These are phyloP conservation scores for Brachyalestes nurse DNA, from an alignment of 2,797 vertebrate genomes.

Conservation along the genomic window DNA sequence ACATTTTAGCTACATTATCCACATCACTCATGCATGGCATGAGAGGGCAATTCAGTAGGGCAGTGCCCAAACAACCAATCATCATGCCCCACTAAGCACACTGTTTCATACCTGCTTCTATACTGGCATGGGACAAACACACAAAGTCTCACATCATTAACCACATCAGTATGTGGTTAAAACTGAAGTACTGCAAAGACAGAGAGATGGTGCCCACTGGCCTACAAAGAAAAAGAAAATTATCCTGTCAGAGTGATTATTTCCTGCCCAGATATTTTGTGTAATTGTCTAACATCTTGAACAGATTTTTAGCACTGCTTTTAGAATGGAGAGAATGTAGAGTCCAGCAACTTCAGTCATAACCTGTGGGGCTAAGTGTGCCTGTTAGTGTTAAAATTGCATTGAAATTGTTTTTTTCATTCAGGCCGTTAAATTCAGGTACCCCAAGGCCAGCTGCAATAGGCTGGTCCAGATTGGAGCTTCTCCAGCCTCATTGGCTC, in stretches of 20 bases:
- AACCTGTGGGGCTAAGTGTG: not conserved
- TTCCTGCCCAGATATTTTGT: not conserved
- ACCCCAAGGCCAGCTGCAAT: not conserved
- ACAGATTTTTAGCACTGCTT: not conserved
- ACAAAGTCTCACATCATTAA: too few species aligned
- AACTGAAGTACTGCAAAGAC: not conserved
- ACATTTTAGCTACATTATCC: too few species aligned
- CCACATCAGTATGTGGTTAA: not conserved
- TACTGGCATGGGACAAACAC: too few species aligned
- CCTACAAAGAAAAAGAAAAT: not conserved
- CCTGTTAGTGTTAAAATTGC: not conserved
- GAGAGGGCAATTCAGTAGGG: too few species aligned
- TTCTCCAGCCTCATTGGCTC: conserved; percentile 2
- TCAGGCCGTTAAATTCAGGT: not conserved
- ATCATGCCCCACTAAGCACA: too few species aligned
- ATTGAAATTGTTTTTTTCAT: not conserved
- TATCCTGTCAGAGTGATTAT: not conserved
- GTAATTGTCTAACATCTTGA: conserved; percentile 8
- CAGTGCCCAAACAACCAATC: too few species aligned
- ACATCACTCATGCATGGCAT: too few species aligned
- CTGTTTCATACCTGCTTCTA: too few species aligned
- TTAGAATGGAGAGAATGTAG: not conserved
- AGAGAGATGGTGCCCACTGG: not conserved
- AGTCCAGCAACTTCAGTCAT: not conserved
- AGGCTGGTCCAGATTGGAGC: not conserved